Percentiles rank a stretch among this genome's conserved stretches.
Evolutionary conservation across 2,888 invertebrate species (phyloP).

Genomic region (Lathronympha strigana): DNA sequence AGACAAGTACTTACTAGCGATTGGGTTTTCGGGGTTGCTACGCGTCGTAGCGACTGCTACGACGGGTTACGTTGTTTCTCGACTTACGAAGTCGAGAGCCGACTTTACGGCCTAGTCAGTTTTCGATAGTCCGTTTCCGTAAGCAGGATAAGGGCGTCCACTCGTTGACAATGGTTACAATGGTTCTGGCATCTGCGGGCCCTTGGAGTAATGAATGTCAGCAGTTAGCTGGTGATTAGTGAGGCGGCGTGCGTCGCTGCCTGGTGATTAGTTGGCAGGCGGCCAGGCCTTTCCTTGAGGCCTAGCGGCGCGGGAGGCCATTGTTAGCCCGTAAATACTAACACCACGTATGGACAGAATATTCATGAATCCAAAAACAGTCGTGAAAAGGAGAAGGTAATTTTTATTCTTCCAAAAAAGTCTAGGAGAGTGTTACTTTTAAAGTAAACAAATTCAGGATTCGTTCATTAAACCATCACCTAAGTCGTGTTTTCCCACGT

Average conservation of each 20-base stretch:
- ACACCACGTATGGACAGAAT: not conserved
- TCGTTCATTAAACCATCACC: not conserved
- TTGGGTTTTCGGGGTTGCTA: constrained; percentile 21
- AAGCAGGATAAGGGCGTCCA: constrained; percentile 10
- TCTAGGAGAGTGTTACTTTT: no score
- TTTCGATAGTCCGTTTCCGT: constrained; percentile 5
- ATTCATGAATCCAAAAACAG: constrained; percentile 4
- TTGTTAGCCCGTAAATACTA: constrained; percentile 20
- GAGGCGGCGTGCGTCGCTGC: constrained; percentile 36
- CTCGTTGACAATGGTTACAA: constrained; percentile 15
- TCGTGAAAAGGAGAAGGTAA: not conserved
- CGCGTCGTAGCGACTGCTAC: constrained; percentile 40
- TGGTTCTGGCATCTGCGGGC: constrained; percentile 18
- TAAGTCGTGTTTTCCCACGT: not conserved
- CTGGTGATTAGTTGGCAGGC: constrained; percentile 37
- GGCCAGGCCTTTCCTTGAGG: constrained; percentile 38
- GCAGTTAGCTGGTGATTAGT: constrained; percentile 36
- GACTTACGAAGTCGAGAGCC: no score
- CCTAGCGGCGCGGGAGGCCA: constrained; percentile 21
- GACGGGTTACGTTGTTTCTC: constrained; percentile 5
- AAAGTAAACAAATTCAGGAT: no score
- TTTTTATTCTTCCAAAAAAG: no score
- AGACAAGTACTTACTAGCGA: constrained; percentile 29
- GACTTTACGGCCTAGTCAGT: no score
- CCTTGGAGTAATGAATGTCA: constrained; percentile 24